Percentiles rank a stretch among this genome's conserved stretches.
Evolutionary conservation across 2,113 vertebrate species (phyloP).

Genomic region (Rhagologus leucostigma): DNA sequence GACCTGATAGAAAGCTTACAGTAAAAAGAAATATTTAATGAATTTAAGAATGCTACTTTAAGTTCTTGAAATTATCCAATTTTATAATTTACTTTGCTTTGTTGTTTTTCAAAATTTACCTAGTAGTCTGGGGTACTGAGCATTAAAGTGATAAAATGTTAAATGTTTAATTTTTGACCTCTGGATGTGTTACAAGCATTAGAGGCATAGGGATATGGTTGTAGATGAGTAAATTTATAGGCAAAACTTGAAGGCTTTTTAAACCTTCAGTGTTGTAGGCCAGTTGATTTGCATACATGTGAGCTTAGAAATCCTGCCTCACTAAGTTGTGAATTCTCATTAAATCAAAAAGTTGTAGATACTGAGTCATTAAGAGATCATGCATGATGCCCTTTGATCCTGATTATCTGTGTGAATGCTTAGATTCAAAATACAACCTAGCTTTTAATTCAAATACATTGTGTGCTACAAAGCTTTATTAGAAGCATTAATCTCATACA

Average conservation of each 20-base stretch:
- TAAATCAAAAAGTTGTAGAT: neutral
- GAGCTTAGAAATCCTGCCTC: neutral
- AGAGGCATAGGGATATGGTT: neutral
- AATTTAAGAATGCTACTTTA: neutral
- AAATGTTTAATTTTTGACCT: neutral
- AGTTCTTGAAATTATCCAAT: neutral
- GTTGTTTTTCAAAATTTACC: neutral
- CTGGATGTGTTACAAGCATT: neutral
- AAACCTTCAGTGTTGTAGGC: neutral
- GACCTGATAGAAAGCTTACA: neutral
- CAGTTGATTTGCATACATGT: neutral
- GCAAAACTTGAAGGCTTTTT: neutral
- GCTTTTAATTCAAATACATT: neutral
- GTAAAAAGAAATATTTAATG: neutral
- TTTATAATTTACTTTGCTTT: neutral
- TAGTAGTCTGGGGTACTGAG: neutral
- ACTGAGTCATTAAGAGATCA: neutral
- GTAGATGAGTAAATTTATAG: neutral
- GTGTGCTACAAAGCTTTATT: neutral
- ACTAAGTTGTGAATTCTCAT: neutral
- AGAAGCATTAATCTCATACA: neutral
- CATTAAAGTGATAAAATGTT: neutral
- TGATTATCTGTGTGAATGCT: neutral
- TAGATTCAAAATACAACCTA: neutral
- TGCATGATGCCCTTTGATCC: neutral